phyloP scores from a whole-genome alignment of 1,140 invertebrate species.

The Lepidurus packardi region DNA sequence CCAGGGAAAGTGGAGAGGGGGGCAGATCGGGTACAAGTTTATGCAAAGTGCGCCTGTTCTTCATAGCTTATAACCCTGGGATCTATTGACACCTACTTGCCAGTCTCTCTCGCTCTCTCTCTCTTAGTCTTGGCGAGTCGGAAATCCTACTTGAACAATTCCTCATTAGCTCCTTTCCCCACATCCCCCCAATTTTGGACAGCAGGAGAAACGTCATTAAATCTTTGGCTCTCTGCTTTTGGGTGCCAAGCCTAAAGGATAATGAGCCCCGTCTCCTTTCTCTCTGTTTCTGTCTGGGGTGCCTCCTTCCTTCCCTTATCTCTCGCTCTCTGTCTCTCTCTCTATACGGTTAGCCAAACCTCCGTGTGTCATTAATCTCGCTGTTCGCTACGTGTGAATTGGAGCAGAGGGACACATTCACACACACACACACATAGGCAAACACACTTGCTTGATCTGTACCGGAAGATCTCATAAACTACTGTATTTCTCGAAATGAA shows the following conservation, averaged over 20 bases:
- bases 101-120: neutral
- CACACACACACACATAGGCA: too few relatives aligned
- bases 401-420: neutral
- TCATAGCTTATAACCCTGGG: neutral
- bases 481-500: too few relatives aligned
- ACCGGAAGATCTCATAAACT: too few relatives aligned
- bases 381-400: slow-evolving; percentile 3
- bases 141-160: slow-evolving; percentile 19
- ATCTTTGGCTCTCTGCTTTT: neutral
- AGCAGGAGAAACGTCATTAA: slow-evolving; percentile 9
- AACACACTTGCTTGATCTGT: too few relatives aligned
- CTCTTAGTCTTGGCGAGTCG: slow-evolving; percentile 8
- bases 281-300: neutral
- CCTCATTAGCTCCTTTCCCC: neutral
- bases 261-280: neutral
- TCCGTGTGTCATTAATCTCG: neutral
- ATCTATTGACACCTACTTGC: slow-evolving; percentile 2
- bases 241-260: slow-evolving; percentile 5
- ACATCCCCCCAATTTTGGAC: neutral
- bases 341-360: neutral
- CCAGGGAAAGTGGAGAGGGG: too few relatives aligned
- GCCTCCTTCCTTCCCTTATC: neutral
- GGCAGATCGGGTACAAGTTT: too few relatives aligned
- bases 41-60: neutral
- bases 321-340: neutral